Conservation (phyloP, 2,797 vertebrate genomes). For the Podarcis siculus region DNA sequence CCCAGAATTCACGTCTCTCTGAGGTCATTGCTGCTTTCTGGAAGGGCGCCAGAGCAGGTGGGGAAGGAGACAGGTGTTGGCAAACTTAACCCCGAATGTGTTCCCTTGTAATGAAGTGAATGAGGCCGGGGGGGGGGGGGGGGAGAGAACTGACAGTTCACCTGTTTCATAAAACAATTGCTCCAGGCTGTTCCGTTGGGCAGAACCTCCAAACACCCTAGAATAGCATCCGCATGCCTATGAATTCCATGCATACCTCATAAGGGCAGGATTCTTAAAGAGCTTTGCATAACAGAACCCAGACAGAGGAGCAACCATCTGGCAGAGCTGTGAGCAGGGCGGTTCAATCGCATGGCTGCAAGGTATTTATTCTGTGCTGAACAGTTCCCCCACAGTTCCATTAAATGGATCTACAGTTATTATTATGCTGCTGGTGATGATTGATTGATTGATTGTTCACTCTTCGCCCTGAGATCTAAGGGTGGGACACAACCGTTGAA, state of each 20-base stretch:
- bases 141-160: background rate
- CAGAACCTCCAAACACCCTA: background rate
- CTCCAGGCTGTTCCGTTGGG: background rate
- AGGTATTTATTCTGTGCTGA: background rate
- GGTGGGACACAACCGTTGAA: too few relatives aligned
- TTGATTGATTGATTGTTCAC: too few relatives aligned
- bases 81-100: background rate
- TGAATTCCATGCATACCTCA: background rate
- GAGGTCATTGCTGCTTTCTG: background rate
- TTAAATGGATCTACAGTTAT: background rate
- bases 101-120: background rate
- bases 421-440: too few relatives aligned
- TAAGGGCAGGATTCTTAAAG: background rate
- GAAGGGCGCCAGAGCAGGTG: background rate
- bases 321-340: background rate
- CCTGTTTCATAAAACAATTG: background rate
- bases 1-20: background rate
- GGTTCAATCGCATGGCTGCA: background rate
- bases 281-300: background rate
- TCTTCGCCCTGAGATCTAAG: too few relatives aligned
- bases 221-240: background rate
- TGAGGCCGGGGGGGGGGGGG: background rate
- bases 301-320: background rate
- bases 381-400: background rate
- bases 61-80: background rate